Base-by-base conservation (phyloP, 2,888 invertebrate genomes). In the Chrysolina oricalcia region DNA sequence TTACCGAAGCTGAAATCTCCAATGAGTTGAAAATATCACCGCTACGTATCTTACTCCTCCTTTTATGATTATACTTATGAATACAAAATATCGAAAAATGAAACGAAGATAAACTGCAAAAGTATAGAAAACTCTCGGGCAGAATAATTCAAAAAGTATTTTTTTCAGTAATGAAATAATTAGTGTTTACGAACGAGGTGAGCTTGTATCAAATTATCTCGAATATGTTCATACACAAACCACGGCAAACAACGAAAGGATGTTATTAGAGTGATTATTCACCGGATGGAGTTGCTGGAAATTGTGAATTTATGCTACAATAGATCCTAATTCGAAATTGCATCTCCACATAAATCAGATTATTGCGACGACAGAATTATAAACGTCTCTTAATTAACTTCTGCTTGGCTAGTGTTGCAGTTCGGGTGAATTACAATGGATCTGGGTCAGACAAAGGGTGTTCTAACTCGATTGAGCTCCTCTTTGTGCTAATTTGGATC, bases 341-440 rank as follows among this genome's bases (percentile, higher is more conserved):
- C 68, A 68, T 53, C 68, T 68, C 27, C 21, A 53, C 53, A 68
- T 68, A 41, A 41, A 53, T 68, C 68, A 68, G 53, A 68, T 68
- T 56, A 53, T 53, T 19, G 68, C n/a, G 53, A 6, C 50, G 56
- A 59, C 68, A 21, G 40, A 40, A 53, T 46, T 66, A 35, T 68
- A 68, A 68, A 68, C 68, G 68, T 40, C 53, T 40, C 40, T 40
- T 21, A 53, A 53, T 68, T 68, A 56, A 53, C 19, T 41, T 19
- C 35, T 8, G 23, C 53, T 53, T 35, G 68, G 59, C 53, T 53
- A 53, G 68, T 56, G 56, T 56, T 67, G 53, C n/a, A 53, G 40
- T 50, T 19, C 53, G 53, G 27, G 9, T 53, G 17, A 15, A 40
- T 68, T 13, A 68, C 68, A 59, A 59, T 59, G n/a, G 27, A 59